A percentile compares a stretch with the other conserved stretches of the same genome.
Evolutionary conservation across 2,113 vertebrate species (phyloP).

Genomic region (Lasiurus cinereus): DNA sequence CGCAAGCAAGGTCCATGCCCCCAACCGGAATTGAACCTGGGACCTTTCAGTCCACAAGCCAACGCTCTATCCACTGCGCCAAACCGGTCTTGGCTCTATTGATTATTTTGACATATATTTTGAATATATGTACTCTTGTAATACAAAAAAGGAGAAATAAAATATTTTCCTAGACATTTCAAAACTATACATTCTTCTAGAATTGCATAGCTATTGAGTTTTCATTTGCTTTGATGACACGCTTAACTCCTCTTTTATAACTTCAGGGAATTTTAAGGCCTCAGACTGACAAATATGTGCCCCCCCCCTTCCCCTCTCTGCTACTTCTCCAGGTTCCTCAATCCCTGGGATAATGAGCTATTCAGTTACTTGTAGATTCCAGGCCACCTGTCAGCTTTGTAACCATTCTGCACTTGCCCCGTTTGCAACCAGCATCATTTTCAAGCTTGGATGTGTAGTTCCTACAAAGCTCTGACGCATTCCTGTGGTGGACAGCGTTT

Average conservation of each 20-base stretch:
- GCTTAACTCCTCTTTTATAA: not conserved
- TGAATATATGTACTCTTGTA: not conserved
- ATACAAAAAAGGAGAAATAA: not conserved
- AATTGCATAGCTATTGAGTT: not conserved
- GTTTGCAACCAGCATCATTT: not conserved
- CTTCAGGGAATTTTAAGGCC: not conserved
- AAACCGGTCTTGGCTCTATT: not conserved
- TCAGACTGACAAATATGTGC: not conserved
- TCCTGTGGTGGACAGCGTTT: not conserved
- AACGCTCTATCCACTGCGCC: no score
- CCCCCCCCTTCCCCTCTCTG: not conserved
- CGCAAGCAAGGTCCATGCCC: no score
- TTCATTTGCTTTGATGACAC: not conserved
- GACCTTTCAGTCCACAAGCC: no score
- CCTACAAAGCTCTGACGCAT: not conserved
- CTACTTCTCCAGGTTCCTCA: not conserved
- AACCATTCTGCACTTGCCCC: not conserved
- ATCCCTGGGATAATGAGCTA: not conserved
- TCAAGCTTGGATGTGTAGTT: not conserved
- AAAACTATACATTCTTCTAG: not conserved
- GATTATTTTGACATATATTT: not conserved
- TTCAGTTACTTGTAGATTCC: not conserved
- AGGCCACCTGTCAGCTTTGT: not conserved
- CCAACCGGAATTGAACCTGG: no score
- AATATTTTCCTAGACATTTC: constrained; percentile 10